A percentile compares a stretch with the other conserved stretches of the same genome.
phyloP scores from a whole-genome alignment of 2,888 invertebrate species.

The Xylota segnis region DNA sequence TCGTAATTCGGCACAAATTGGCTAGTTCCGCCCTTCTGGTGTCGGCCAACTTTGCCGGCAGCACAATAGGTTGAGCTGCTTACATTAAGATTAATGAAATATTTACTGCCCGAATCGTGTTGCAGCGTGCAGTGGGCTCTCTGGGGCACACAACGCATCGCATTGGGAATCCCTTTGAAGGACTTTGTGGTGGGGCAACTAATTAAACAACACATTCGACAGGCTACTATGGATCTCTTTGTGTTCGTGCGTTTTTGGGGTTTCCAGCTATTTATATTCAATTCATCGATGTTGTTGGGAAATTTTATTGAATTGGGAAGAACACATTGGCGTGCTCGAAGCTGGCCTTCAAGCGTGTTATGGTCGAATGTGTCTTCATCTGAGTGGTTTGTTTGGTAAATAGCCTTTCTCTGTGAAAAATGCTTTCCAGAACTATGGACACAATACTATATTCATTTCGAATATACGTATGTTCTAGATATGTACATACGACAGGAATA shows the following conservation, averaged over 20 bases:
- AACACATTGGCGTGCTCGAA: no score
- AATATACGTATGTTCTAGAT: no score
- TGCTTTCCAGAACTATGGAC: no score
- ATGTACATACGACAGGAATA: no score
- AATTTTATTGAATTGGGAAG: not conserved
- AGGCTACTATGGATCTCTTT: not conserved
- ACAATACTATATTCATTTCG: no score
- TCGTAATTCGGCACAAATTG: not conserved
- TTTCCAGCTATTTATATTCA: not conserved
- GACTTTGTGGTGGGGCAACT: not conserved
- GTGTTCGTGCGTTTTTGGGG: not conserved
- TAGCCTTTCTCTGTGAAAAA: no score
- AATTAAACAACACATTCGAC: not conserved
- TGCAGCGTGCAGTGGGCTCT: not conserved
- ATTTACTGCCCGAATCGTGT: not conserved
- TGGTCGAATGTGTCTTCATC: no score
- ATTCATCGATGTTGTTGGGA: not conserved
- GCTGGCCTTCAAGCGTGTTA: no score
- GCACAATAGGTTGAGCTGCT: not conserved
- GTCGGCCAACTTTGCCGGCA: not conserved
- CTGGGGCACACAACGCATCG: not conserved
- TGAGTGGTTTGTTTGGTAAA: no score
- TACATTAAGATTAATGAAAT: not conserved
- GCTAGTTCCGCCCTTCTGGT: not conserved
- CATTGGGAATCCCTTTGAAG: slow-evolving; percentile 12